Evolutionary conservation across 2,888 invertebrate species (phyloP), one percentile per base, ranked within the genome.

Genomic region (Empis stercorea): DNA sequence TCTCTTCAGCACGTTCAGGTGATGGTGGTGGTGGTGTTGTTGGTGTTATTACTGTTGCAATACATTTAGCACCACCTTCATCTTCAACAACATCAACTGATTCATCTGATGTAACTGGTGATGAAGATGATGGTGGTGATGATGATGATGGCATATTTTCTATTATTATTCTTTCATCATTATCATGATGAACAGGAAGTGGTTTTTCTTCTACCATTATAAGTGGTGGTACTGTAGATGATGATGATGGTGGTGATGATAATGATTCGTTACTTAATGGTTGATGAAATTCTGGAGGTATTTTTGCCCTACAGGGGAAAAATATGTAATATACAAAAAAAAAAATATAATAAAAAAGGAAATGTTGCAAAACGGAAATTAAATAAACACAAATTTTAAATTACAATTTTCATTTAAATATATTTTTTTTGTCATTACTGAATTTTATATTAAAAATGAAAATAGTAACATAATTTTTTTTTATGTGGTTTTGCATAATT

Each of bases 1-100:
- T 80, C 52, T 83, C 73, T 64, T 84, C 76, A 13, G 84, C 84
- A 67, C 84, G 84, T 64, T 84, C 84, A 1, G 84, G 83, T 39
- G 84, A 83, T 44, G 84, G 84, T 50, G 84, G 84, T 54, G 44
- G n/a, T 38, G 17, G 17, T 38, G 38, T n/a, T n/a, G n/a, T n/a
- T n/a, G n/a, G n/a, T n/a, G n/a, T n/a, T n/a, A n/a, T n/a, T n/a
- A n/a, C 14, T 13, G 38, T 38, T 38, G 11, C 6, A 40, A 37
- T 27, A 27, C 23, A 27, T 27, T 27, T 27, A 27, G 9, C 9
- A 7, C 9, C 23, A 7, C 23, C 9, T 2, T 7, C 23, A 7
- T 7, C 9, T 27, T 27, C 23, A 27, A 27, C 23, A 27, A 27
- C 23, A 27, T 7, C 23, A 27, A 27, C 23, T 7, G 23, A 27